Base-by-base conservation (phyloP, 2,888 invertebrate genomes). In the Heliconius ismenius region DNA sequence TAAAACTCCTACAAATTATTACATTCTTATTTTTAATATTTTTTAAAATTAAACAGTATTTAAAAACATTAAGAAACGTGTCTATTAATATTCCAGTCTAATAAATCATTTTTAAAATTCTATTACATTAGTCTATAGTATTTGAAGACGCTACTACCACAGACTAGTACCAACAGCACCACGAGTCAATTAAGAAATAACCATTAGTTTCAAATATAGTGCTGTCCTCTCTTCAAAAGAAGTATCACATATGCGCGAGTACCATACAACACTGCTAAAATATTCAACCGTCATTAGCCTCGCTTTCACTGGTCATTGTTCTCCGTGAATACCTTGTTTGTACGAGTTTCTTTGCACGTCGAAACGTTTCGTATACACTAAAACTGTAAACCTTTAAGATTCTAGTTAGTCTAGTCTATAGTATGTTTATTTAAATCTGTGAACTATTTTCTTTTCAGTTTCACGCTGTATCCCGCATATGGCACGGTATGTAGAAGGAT, bases 201-300 rank as follows among this genome's bases (percentile, higher is more conserved):
- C 36, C n/a, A 11, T n/a, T n/a, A 65, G 1, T 24, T 43, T 26
- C 7, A 39, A 60, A 67, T 43, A 32, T 21, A 65, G 36, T 67
- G 62, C 73, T n/a, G 15, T 58, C 7, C 24, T 32, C 24, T 39
- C n/a, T 65, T 54, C 32, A 39, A 69, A 67, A 76, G 49, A 68
- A 32, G 26, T 54, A 49, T 64, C n/a, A 73, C 75, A 72, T 78
- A 79, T 67, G 73, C 64, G 76, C 74, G 65, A 69, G 77, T 75
- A 73, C 77, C 76, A 69, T 75, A 70, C 68, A 75, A 69, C 65
- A 6, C 65, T 74, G 32, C 10, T 79, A 86, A 91, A 91, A 89
- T 88, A 92, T 92, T 89, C 91, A 91, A 80, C 80, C 81, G 85
- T 87, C 91, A 90, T 91, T 91, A 91, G 89, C 75, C 49, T 60